Evolutionary conservation across 92 coral and sea anemone species (phyloP).

Genomic region (Heteractis magnifica): DNA sequence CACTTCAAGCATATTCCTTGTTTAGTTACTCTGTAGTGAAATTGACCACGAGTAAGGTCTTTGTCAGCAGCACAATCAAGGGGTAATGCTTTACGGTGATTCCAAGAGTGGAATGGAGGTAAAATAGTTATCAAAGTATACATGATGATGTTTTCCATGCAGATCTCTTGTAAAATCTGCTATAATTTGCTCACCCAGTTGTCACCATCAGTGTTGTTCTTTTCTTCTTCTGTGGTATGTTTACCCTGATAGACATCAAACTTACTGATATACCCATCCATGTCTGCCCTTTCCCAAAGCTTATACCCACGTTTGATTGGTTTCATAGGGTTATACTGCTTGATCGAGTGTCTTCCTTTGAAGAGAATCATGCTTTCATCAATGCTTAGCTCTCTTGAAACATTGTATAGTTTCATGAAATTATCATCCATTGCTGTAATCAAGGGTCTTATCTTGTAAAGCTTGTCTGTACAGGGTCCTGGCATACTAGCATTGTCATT

Average conservation of each 20-base stretch:
- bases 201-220: constrained; percentile 16
- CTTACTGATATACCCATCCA: constrained; percentile 56
- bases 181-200: constrained; percentile 40
- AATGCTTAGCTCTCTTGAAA: constrained; percentile 48
- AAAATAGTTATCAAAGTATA: constrained; percentile 55
- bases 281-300: constrained; percentile 57
- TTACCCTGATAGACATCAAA: constrained; percentile 62
- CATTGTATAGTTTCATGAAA: constrained; percentile 47
- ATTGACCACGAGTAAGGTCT: constrained; percentile 21
- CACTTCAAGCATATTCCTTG: constrained; percentile 43
- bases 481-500: constrained; percentile 45
- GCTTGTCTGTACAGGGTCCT: constrained; percentile 43
- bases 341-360: constrained; percentile 62
- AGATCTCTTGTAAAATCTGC: constrained; percentile 28
- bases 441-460: constrained; percentile 38
- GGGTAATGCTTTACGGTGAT: constrained; percentile 27
- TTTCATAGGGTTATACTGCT: constrained; percentile 65
- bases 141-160: constrained; percentile 42
- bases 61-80: constrained; percentile 21
- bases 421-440: constrained; percentile 50
- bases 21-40: constrained; percentile 10
- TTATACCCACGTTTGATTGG: constrained; percentile 59
- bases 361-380: constrained; percentile 59
- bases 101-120: constrained; percentile 56
- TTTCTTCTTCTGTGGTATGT: constrained; percentile 34